Evolutionary conservation across 1,140 invertebrate genomes (phyloP), one percentile per base, ranked within the genome.

Genomic region (Drosophila sechellia): DNA sequence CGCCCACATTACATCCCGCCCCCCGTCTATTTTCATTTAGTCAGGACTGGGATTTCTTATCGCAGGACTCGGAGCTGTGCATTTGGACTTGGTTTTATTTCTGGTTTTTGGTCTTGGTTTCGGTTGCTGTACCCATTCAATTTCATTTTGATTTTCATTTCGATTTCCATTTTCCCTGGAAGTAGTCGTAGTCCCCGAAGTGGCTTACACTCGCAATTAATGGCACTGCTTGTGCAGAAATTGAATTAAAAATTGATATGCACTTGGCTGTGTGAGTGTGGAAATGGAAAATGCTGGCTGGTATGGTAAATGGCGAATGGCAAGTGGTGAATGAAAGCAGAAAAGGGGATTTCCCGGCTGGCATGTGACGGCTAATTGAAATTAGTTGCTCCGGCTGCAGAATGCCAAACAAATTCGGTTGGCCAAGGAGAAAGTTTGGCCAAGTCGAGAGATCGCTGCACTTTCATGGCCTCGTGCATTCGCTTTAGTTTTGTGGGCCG

Each of bases 161-260:
- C 1, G 6, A 31, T 31, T 8, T 27, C 6, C 31, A 31, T 31
- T 31, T 31, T 31, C 8, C 31, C 31, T 10, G 17, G 17, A 17
- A 17, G 17, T 17, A 10, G 48, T 43, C 39, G 4, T 34, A 53
- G 53, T 58, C 59, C 70, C 73, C 53, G 6, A 50, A 75, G 73
- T 59, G 70, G 48, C 42, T 53, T 35, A 27, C 63, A 50, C 37
- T 37, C 53, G 34, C 40, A 57, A 53, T 35, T 34, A 46, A 43
- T 31, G 59, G 37, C 50, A 48, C 15, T 49, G 52, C 50, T 48
- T 66, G 53, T 63, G 69, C 52, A 60, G 37, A 68, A 77, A 81
- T 74, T 69, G 55, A 81, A 81, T 81, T 81, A 81, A 81, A 77
- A 73, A 74, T 81, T 59, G 49, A 65, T 63, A 50, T 74, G 59